Conservation (phyloP, 37 sponge, comb jelly and placozoan genomes). For the Amphimedon queenslandica region DNA sequence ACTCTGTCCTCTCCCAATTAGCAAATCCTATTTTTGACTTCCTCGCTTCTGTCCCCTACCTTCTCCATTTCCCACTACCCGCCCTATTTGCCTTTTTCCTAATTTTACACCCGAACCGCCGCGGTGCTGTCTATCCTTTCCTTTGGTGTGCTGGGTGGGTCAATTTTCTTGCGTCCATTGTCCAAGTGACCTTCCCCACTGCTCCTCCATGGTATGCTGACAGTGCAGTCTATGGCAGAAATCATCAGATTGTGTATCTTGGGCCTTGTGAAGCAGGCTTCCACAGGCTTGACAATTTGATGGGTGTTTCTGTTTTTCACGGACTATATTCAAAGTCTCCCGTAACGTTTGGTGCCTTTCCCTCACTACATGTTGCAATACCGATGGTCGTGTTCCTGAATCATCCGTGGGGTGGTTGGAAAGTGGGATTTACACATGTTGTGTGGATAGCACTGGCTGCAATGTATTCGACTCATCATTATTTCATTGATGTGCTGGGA, state of each 20-base stretch:
- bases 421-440: constrained; percentile 62
- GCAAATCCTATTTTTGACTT: constrained; percentile 73
- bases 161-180: constrained; percentile 56
- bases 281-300: constrained; percentile 54
- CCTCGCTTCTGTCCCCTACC: constrained; percentile 79
- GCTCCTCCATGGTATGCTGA: constrained; percentile 87
- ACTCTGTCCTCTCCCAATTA: constrained; percentile 60
- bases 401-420: constrained; percentile 71
- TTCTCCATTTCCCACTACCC: constrained; percentile 81
- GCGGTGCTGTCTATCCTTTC: constrained; percentile 46
- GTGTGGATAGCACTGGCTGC: constrained; percentile 81
- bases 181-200: constrained; percentile 79
- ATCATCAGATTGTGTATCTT: constrained; percentile 41
- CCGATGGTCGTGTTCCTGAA: constrained; percentile 68
- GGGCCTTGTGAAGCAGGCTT: constrained; percentile 75
- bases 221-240: constrained; percentile 56
- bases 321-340: constrained; percentile 66
- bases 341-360: constrained; percentile 81
- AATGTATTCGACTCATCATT: constrained; percentile 78
- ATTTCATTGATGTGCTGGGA: constrained; percentile 75
- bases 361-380: constrained; percentile 83
- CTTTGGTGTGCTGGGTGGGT: constrained; percentile 88
- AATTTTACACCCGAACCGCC: not conserved
- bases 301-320: constrained; percentile 68
- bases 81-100: constrained; percentile 64